phyloP scores from a whole-genome alignment of 92 coral and sea anemone species.

The Parazoanthus swiftii region DNA sequence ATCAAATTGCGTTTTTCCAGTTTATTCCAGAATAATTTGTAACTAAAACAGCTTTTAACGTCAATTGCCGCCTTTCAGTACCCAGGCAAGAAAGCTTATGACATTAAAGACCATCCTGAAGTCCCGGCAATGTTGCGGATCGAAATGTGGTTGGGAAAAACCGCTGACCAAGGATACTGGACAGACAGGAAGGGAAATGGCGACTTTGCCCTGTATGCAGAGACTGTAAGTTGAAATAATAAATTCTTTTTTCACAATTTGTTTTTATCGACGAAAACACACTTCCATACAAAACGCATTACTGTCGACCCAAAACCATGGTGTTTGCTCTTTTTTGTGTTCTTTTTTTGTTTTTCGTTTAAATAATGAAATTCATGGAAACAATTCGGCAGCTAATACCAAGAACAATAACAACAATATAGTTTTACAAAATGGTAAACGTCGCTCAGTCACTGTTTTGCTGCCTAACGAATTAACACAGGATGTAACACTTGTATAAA shows the following conservation, averaged over 20 bases:
- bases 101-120: constrained; percentile 91
- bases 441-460: no score
- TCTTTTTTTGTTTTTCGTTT: no score
- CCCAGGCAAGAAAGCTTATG: constrained; percentile 92
- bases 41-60: background rate
- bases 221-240: constrained; percentile 67
- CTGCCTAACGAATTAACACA: no score
- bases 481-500: no score
- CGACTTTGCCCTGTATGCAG: constrained; percentile 93
- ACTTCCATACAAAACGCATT: no score
- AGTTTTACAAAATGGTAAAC: no score
- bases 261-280: background rate
- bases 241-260: background rate
- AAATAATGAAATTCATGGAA: no score
- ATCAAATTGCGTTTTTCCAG: background rate
- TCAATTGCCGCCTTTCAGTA: constrained; percentile 55
- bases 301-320: no score
- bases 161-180: constrained; percentile 90
- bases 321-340: no score
- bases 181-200: constrained; percentile 93
- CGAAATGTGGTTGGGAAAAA: constrained; percentile 94
- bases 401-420: no score
- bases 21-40: background rate
- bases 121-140: constrained; percentile 85
- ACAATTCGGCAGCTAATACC: no score